Evolutionary conservation across 2,797 vertebrate species (phyloP).

Genomic region (Girardinus metallicus): DNA sequence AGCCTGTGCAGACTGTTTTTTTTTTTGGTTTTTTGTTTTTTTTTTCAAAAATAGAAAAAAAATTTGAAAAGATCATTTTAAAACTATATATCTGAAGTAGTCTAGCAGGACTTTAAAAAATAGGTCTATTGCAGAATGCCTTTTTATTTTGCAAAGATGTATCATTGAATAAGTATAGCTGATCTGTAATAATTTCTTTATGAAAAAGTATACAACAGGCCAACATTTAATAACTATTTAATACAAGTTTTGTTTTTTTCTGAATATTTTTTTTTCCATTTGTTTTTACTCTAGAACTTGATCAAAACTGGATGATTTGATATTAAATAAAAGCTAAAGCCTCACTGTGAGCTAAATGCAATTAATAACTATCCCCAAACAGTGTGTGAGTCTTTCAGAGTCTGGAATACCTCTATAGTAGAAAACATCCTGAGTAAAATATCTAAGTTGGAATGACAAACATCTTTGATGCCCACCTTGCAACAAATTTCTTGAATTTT

Average conservation of each 20-base stretch:
- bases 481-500: slow-evolving; percentile 67
- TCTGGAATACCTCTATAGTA: not conserved
- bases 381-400: slow-evolving; percentile 1
- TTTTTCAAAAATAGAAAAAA: not conserved
- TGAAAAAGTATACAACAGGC: not conserved
- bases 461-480: slow-evolving; percentile 11
- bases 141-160: slow-evolving; percentile 9
- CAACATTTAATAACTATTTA: not conserved
- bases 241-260: slow-evolving; percentile 5
- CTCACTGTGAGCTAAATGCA: slow-evolving; percentile 37
- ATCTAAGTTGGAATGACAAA: slow-evolving; percentile 1
- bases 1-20: not conserved
- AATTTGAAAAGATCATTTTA: not conserved
- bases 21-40: no score
- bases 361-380: slow-evolving; percentile 7
- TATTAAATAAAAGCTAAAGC: slow-evolving; percentile 5
- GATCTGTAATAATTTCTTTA: not conserved
- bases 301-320: not conserved
- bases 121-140: not conserved
- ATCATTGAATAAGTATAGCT: not conserved
- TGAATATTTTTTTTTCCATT: slow-evolving; percentile 14
- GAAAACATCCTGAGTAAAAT: slow-evolving; percentile 26
- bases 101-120: not conserved
- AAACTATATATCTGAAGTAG: not conserved
- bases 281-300: slow-evolving; percentile 9